Conservation (phyloP, 2,888 invertebrate genomes). For the Eristalinus sepulchralis region DNA sequence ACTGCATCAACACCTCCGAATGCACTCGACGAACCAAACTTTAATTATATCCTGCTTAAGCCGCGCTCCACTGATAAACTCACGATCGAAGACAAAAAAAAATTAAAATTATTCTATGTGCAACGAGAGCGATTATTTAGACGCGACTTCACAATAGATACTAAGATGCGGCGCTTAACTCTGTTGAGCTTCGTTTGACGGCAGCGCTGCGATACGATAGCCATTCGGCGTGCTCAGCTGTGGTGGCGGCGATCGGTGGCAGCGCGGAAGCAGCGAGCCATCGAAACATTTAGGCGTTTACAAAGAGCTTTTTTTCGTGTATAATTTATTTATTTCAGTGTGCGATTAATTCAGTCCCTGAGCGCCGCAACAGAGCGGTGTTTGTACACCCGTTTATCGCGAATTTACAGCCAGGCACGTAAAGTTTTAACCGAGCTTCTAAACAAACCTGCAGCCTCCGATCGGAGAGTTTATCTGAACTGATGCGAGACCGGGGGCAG, state of each 20-base stretch:
- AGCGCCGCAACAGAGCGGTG: background rate
- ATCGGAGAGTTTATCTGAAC: background rate
- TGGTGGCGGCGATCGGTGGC: background rate
- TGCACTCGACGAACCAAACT: background rate
- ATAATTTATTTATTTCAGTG: conserved; percentile 14
- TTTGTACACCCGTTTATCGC: conserved; percentile 47
- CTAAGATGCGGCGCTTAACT: conserved; percentile 54
- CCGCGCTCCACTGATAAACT: background rate
- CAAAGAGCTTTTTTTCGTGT: conserved; percentile 43
- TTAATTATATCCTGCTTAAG: background rate
- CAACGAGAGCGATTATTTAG: conserved; percentile 11
- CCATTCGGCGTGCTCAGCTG: conserved; percentile 33
- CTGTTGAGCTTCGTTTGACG: conserved; percentile 48
- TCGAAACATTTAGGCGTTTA: conserved; percentile 38
- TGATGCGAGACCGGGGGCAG: background rate
- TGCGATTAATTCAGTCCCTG: conserved; percentile 51
- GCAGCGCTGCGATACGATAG: conserved; percentile 15
- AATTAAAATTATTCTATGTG: background rate
- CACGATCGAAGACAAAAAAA: background rate
- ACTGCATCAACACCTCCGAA: background rate
- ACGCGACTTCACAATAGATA: conserved; percentile 38
- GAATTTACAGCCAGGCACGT: conserved; percentile 20
- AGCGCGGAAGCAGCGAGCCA: conserved; percentile 39
- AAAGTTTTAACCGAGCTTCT: conserved; percentile 12
- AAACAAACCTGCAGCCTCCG: background rate